A percentile compares a stretch with the other conserved stretches of the same genome.
These are phyloP conservation scores for Halcyon leucocephala DNA, from an alignment of 2,797 vertebrate genomes.

Conservation along the genomic window DNA sequence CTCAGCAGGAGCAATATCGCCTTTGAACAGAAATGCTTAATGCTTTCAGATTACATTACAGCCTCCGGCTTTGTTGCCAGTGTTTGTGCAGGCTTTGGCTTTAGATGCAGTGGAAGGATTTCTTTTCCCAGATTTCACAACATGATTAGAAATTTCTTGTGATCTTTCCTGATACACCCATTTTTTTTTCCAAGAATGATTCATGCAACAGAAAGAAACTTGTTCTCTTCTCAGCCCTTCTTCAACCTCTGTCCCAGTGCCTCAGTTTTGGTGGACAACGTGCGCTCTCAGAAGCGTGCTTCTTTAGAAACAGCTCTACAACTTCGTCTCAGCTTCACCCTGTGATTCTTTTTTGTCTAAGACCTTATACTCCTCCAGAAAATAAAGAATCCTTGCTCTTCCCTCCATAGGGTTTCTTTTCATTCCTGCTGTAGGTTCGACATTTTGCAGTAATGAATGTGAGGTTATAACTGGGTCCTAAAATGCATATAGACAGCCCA, in stretches of 20 bases:
- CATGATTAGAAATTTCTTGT: neutral
- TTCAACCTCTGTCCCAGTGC: neutral
- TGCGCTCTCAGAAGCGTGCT: neutral
- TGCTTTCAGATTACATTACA: neutral
- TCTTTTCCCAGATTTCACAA: neutral
- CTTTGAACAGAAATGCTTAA: neutral
- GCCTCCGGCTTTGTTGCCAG: neutral
- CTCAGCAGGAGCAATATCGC: neutral
- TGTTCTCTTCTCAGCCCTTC: neutral
- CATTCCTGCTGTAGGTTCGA: neutral
- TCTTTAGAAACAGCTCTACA: neutral
- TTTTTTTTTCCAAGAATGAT: neutral
- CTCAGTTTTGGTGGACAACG: rapidly evolving
- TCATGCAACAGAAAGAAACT: neutral
- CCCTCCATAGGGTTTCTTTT: neutral
- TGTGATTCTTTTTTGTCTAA: neutral
- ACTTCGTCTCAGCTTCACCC: neutral
- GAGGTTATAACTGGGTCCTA: neutral
- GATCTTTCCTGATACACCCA: neutral
- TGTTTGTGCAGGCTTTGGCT: neutral
- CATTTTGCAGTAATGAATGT: neutral
- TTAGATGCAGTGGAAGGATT: neutral
- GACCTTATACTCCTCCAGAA: neutral
- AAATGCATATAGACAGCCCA: neutral
- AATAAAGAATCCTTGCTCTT: neutral